phyloP scores from a whole-genome alignment of 2,113 vertebrate species.

The Aleadryas rufinucha region DNA sequence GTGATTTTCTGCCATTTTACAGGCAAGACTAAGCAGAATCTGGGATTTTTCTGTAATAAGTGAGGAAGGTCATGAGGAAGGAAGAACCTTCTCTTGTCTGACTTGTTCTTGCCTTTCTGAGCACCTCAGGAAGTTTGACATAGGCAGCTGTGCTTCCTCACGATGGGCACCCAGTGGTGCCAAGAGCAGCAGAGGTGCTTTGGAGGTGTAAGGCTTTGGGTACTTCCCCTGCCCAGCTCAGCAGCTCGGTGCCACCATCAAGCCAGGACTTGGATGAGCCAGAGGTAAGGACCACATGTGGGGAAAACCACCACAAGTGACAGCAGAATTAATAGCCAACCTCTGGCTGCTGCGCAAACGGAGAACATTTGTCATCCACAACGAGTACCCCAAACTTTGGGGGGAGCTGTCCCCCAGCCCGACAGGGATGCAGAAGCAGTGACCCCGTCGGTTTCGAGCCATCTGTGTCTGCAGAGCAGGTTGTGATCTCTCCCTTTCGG shows the following conservation, averaged over 20 bases:
- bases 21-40: background rate
- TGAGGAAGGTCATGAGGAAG: background rate
- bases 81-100: background rate
- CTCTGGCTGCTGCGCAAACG: background rate
- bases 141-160: background rate
- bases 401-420: background rate
- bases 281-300: background rate
- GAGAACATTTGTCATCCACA: background rate
- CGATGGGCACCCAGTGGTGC: background rate
- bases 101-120: background rate
- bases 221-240: background rate
- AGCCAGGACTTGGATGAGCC: background rate
- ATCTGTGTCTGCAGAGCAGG: slow-evolving; percentile 23
- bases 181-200: background rate
- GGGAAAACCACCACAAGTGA: background rate
- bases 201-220: background rate
- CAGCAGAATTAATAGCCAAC: slow-evolving; percentile 12
- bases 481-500: background rate
- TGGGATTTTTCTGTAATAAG: background rate
- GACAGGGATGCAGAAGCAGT: background rate
- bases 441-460: background rate
- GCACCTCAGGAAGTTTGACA: background rate
- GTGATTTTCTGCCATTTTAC: slow-evolving; percentile 45
- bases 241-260: background rate
- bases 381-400: slow-evolving; percentile 1